Percentiles rank a stretch among this genome's conserved stretches.
Conservation (phyloP, 2,888 invertebrate species). For the Chaetoderma sp. region DNA sequence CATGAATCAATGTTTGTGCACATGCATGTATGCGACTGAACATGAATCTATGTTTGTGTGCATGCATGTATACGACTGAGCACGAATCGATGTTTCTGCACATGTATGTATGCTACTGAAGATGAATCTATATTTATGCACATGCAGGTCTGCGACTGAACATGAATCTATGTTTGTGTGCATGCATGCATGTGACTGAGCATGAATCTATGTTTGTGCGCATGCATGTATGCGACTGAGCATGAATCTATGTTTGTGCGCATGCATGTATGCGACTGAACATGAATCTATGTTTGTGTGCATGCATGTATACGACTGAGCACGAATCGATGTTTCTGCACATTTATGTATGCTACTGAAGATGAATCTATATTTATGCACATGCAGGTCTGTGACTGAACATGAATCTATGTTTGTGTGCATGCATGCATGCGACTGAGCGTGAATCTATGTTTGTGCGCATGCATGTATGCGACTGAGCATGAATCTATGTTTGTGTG, state of each 20-base stretch:
- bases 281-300: neutral
- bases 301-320: neutral
- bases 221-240: neutral
- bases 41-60: no score
- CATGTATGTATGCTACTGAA: constrained; percentile 25
- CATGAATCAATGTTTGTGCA: no score
- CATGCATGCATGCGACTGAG: neutral
- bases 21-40: no score
- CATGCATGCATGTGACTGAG: no score
- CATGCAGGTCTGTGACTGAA: neutral
- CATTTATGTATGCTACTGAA: constrained; percentile 1
- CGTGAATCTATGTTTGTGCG: constrained; percentile 17
- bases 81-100: constrained; percentile 23
- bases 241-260: constrained; percentile 16
- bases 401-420: neutral
- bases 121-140: no score
- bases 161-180: no score
- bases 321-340: constrained; percentile 19
- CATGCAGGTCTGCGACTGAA: no score
- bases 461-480: constrained; percentile 8
- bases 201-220: no score
- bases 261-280: constrained; percentile 8
- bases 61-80: constrained; percentile 17
- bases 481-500: neutral
- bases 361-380: constrained; percentile 1